These are phyloP conservation scores for Dolichopus griseipennis DNA, from an alignment of 2,888 invertebrate species.

Conservation along the genomic window DNA sequence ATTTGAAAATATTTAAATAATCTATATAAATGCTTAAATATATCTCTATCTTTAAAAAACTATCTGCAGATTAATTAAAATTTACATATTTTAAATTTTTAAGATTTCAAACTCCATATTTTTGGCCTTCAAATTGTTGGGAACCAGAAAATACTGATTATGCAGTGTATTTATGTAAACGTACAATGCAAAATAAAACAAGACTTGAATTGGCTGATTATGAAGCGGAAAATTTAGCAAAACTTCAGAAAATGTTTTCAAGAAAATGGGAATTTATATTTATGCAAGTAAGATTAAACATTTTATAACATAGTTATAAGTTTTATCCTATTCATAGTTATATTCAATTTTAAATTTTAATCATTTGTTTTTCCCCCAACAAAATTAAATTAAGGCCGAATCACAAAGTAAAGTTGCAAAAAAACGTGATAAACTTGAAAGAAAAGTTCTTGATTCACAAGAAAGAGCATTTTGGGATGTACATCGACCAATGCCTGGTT, in stretches of 20 bases:
- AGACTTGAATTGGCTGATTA: conserved; percentile 95
- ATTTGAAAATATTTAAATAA: too few species aligned
- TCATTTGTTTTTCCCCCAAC: not conserved
- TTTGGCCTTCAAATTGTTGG: conserved; percentile 99
- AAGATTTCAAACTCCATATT: conserved; percentile 94
- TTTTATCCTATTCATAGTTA: not conserved
- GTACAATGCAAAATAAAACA: conserved; percentile 99
- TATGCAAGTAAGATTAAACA: conserved; percentile 66
- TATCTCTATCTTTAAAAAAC: too few species aligned
- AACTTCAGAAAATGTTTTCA: conserved; percentile 97
- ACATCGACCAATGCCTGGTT: conserved; percentile 97
- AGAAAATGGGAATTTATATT: conserved; percentile 99
- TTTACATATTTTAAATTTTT: conserved; percentile 19
- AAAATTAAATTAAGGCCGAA: conserved; percentile 40
- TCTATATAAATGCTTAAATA: too few species aligned
- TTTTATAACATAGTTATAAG: too few species aligned
- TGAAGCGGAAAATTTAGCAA: conserved; percentile 94
- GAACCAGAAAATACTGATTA: conserved; percentile 99
- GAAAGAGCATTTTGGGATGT: conserved; percentile 99
- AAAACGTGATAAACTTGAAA: conserved; percentile 93
- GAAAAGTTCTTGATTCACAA: conserved; percentile 97
- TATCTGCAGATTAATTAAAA: not conserved
- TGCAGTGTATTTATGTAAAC: conserved; percentile 97
- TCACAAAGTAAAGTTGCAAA: conserved; percentile 84
- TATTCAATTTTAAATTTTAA: not conserved